A percentile compares a stretch with the other conserved stretches of the same genome.
Evolutionary conservation across 1,140 invertebrate genomes (phyloP).

Genomic region (Atopsyche davidsoni): DNA sequence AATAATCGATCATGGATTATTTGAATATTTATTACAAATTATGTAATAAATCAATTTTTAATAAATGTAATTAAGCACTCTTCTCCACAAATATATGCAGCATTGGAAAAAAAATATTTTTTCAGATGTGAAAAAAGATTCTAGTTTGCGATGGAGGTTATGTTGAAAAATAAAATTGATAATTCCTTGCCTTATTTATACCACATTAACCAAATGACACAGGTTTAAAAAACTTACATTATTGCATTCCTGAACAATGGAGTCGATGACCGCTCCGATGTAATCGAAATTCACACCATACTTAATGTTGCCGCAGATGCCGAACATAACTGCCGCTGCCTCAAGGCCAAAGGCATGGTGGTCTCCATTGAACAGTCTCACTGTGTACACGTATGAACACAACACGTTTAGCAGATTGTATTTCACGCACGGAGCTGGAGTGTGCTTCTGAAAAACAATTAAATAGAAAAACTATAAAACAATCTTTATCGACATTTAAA

Average conservation of each 20-base stretch:
- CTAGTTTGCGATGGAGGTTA: conserved; percentile 14
- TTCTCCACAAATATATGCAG: no score
- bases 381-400: conserved; percentile 57
- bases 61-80: conserved; percentile 10
- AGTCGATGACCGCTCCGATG: conserved; percentile 52
- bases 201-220: no score
- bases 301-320: conserved; percentile 56
- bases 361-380: conserved; percentile 66
- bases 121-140: conserved; percentile 9
- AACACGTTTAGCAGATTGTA: conserved; percentile 67
- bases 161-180: neutral
- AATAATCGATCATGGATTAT: neutral
- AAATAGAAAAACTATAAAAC: conserved; percentile 20
- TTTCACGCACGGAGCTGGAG: conserved; percentile 56
- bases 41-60: conserved; percentile 18
- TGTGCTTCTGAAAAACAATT: conserved; percentile 51
- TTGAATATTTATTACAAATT: conserved; percentile 11
- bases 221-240: conserved; percentile 47
- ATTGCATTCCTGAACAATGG: conserved; percentile 52
- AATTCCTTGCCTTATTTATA: no score
- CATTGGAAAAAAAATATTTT: conserved; percentile 6
- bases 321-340: conserved; percentile 49
- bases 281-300: conserved; percentile 57
- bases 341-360: conserved; percentile 55
- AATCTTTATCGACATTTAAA: conserved; percentile 12